phyloP scores from a whole-genome alignment of 2,888 invertebrate species.

The Stenolophus ochropezus region DNA sequence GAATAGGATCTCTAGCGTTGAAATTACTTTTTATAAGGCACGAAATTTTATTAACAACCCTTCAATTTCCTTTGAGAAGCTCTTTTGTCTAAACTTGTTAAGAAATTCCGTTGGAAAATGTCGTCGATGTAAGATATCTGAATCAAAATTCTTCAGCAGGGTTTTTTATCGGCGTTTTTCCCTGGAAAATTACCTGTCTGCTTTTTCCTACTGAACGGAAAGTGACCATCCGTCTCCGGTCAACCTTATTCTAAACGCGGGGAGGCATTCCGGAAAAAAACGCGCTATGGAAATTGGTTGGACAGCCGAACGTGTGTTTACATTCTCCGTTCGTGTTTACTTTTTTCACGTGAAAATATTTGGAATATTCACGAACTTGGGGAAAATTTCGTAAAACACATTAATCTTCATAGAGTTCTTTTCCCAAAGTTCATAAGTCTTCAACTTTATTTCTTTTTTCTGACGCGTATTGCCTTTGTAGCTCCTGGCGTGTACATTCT shows the following conservation, averaged over 20 bases:
- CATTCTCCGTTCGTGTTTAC: conserved; percentile 20
- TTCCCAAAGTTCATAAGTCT: conserved; percentile 22
- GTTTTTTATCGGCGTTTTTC: conserved; percentile 60
- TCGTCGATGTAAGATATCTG: conserved; percentile 53
- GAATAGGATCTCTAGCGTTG: not conserved
- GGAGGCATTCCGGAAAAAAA: conserved; percentile 20
- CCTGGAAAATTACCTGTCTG: conserved; percentile 57
- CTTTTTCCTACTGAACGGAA: conserved; percentile 45
- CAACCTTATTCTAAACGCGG: conserved; percentile 27
- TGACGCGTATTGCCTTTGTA: conserved; percentile 7
- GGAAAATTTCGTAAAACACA: conserved; percentile 25
- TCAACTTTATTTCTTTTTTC: conserved; percentile 19
- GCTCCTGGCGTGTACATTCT: not conserved
- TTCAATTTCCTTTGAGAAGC: not conserved
- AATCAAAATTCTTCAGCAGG: conserved; percentile 58
- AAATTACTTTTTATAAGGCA: not conserved
- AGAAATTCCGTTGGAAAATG: conserved; percentile 15
- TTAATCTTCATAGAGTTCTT: conserved; percentile 46
- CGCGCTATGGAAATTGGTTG: conserved; percentile 35
- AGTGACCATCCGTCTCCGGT: conserved; percentile 50
- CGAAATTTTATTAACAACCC: conserved; percentile 1
- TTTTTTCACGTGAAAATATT: conserved; percentile 20
- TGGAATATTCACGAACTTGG: conserved; percentile 13
- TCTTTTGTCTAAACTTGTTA: conserved; percentile 47
- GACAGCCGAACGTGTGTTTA: conserved; percentile 26